Evolutionary conservation across 2,888 invertebrate genomes (phyloP), one percentile per base, ranked within the genome.

Genomic region (Acanthacorydalis orientalis): DNA sequence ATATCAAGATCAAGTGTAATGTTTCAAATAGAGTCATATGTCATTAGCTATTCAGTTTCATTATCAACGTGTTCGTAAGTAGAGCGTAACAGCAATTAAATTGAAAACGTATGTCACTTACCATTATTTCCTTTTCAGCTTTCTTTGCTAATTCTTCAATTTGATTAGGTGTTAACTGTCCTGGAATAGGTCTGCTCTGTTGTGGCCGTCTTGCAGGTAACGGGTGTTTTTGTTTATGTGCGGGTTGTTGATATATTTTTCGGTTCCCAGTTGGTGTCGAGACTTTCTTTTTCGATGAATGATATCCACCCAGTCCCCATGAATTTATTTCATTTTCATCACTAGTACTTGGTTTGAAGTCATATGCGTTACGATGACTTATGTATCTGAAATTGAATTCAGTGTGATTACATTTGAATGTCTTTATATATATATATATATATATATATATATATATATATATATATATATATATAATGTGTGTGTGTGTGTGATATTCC

Each of bases 91-190:
- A 4, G 23, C 23, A 2, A 23, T 23, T 23, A 23, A 23, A 23
- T 23, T 23, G 23, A 23, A 23, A 23, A 23, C n/a, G 39, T 38
- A 38, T 38, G 6, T 10, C n/a, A 46, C 67, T 65, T 64, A 77
- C 77, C 68, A 75, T 57, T 14, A 75, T 75, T 60, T 77, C 77
- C 54, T 74, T 76, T 62, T 77, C 77, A 2, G 69, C 71, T 58
- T 72, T 69, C 4, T 69, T 55, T 63, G 70, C 56, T 55, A 64
- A 57, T 49, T 60, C 72, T 58, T 70, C 72, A 3, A 66, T 63
- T 68, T 70, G 52, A 41, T 64, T 68, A 1, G 62, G 70, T 48
- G 69, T 67, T 34, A 44, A 44, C 4, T 48, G 65, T 15, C 61
- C 59, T 31, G 58, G 51, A 37, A 61, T 35, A 23, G 42, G 62